Evolutionary conservation across 1,140 invertebrate genomes (phyloP).

Genomic region (Trachymyrmex septentrionalis): DNA sequence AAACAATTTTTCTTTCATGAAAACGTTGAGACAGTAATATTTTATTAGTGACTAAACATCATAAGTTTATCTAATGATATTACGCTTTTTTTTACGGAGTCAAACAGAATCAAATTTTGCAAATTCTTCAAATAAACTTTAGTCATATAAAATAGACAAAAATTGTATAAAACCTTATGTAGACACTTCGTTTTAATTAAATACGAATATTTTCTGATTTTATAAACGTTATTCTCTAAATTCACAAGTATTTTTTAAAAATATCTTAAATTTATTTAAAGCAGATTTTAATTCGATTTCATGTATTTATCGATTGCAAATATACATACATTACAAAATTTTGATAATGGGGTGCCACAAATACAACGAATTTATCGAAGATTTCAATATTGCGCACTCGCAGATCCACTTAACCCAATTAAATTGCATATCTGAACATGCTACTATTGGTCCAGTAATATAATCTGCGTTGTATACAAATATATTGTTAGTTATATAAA

Average conservation of each 20-base stretch:
- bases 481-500: background rate
- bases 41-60: too few relatives aligned
- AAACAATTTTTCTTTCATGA: too few relatives aligned
- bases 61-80: too few relatives aligned
- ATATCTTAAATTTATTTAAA: background rate
- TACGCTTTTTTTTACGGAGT: background rate
- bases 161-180: background rate
- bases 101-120: conserved; percentile 2
- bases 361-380: background rate
- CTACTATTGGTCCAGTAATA: conserved; percentile 9
- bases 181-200: background rate
- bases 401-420: conserved; percentile 27
- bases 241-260: background rate
- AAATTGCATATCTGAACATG: conserved; percentile 6
- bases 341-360: too few relatives aligned
- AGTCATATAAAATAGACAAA: background rate
- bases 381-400: conserved; percentile 22
- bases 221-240: background rate
- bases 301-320: background rate
- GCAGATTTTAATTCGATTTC: background rate
- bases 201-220: background rate
- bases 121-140: background rate
- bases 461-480: conserved; percentile 10
- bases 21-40: too few relatives aligned
- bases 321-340: background rate